Evolutionary conservation across 23 tunicate species (phyloP), one percentile per base, ranked within the genome.

Genomic region (Trididemnum clinides): DNA sequence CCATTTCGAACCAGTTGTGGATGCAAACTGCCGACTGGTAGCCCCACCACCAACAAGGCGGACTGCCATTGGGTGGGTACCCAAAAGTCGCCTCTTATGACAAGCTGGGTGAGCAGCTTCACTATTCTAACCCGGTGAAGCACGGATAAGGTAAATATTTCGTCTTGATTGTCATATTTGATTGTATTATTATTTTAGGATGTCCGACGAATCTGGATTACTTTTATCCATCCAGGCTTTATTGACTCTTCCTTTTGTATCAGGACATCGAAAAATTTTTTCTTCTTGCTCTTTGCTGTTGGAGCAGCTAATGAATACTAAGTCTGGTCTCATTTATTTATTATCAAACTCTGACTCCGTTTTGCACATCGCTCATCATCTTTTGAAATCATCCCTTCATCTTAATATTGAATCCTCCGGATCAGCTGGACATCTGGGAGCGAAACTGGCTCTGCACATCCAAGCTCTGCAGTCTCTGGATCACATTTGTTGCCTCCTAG

Each of bases 391-490:
- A 29, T 70, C 89, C 4, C 86, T 76, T 0, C 33, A 51, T 34
- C 37, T 94, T 1, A 90, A 94, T 38, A 85, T 88, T 18, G 91
- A 87, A 57, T 33, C 81, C 0, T 57, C 85, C 15, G 85, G 87
- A 18, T 84, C 90, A 15, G 87, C 98, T 34, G 83, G 92, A 12
- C 71, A 85, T 62, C 35, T 94, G 18, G 98, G 94, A 34, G 79
- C 84, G 33, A 86, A 82, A 64, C 72, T 94, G 19, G 85, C 90
- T 6, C 15, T 81, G 35, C 88, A 89, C 76, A n/a, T 94, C 18
- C 98, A 89, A 57, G 57, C 80, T 21, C 81, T 87, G 12, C 90
- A 85, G 73, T 89, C 91, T 21, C 6, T 94, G 57, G 98, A 94
- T 72, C 91, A 80, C 78, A 82, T 94, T 28, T 28, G 33, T 5